phyloP scores from a whole-genome alignment of 2,113 vertebrate genomes.

The Barbus barbus region DNA sequence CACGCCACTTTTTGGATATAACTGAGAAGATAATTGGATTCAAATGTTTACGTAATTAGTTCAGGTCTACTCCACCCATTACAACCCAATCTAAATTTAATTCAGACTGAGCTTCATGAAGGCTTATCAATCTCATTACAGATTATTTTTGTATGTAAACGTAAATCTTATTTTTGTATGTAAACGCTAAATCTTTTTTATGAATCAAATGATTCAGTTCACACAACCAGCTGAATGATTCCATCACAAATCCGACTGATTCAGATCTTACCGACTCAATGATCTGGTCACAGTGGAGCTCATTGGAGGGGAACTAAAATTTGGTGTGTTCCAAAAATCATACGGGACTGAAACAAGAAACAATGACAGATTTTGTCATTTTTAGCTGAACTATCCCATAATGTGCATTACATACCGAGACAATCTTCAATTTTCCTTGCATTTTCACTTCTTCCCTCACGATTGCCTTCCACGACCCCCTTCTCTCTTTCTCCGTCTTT shows the following conservation, averaged over 20 bases:
- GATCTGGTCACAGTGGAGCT: background rate
- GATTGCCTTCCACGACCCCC: constrained; percentile 15
- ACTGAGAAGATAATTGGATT: background rate
- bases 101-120: background rate
- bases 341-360: background rate
- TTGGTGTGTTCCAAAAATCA: background rate
- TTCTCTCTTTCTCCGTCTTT: constrained; percentile 48
- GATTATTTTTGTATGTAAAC: no score
- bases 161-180: no score
- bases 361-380: background rate
- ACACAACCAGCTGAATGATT: background rate
- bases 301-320: background rate
- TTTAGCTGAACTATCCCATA: background rate
- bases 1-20: background rate
- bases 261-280: background rate
- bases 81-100: background rate
- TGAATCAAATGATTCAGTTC: background rate
- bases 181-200: background rate
- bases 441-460: constrained; percentile 48
- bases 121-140: background rate
- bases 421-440: constrained; percentile 31
- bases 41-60: background rate
- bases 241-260: background rate
- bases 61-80: background rate
- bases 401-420: background rate